Base-by-base conservation (phyloP, 2,888 invertebrate genomes). In the Cheilosia impressa region DNA sequence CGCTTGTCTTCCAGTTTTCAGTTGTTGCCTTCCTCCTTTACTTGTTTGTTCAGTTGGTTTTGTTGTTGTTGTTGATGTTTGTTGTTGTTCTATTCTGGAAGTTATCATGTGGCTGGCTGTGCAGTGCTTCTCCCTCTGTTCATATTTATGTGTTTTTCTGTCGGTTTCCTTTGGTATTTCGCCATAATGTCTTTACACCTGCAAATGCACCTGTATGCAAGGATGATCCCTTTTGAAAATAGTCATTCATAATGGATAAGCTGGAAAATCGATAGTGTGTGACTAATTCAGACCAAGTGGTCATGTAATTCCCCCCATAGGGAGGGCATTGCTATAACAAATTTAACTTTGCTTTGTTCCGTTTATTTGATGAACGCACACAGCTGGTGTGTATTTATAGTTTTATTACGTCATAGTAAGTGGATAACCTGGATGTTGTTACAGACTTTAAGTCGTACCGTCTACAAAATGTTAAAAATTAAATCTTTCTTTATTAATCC, bases 211-310 rank as follows among this genome's bases (percentile, higher is more conserved):
- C 45, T 73, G 69, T 68, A 43, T 71, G 27, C 50, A 79, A 27
- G 66, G 68, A 55, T 68, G 34, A 66, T 41, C 55, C 62, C 31
- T 47, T 66, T 71, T 71, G 78, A 53, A 57, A 79, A 72, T 66
- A 63, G 22, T 63, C 66, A 57, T 82, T 47, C 45, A 78, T 62
- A 73, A 69, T 73, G 47, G 47, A 80, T 80, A 38, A 72, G 47
- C 71, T 72, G 52, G 41, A 84, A 84, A 84, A 84, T 84, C 84
- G 80, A 84, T 84, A 79, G 38, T 47, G 38, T 83, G 73, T 65
- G 69, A 84, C 79, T 79, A 69, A 83, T 65, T 82, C 34, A 72
- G 71, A 65, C 47, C 60, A 71, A 63, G 43, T 3, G 57, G 5
- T 27, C 45, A 15, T 31, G 47, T 24, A 7, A 24, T 45, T 47